Evolutionary conservation across 2,113 vertebrate genomes (phyloP), one percentile per base, ranked within the genome.

Genomic region (Seriola rivoliana): DNA sequence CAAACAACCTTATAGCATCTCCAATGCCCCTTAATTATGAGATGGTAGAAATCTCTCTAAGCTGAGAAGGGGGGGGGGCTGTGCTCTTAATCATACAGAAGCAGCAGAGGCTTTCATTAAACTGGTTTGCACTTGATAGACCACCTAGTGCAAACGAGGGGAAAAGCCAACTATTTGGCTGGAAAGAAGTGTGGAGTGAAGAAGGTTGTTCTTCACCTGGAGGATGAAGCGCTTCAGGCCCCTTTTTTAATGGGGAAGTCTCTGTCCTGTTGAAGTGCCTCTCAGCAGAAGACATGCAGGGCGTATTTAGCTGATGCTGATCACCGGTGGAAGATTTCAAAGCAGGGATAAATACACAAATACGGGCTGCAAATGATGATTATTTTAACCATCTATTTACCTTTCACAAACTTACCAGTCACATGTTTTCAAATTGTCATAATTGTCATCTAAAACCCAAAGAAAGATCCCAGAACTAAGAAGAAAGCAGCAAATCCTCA

Each of bases 101-200:
- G 5, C 73, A 74, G 71, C 0, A 71, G 54, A 69, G 59, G 62
- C 50, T 57, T 54, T 69, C 71, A 70, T 75, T 85, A 54, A 62
- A 34, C 13, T 71, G 38, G 71, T 75, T 70, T 75, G 21, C 52
- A 65, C 57, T 75, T 54, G 34, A 73, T 76, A 54, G 34, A 38
- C 42, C 73, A 25, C 67, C 80, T 44, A 13, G 63, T 3, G 3
- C 57, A 58, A 76, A 59, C 0, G 16, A 58, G 66, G 36, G 42
- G 40, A 52, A 13, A 40, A 46, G 68, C 55, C 8, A 38, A 29
- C 4, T 50, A 19, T 50, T 50, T 52, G 1, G 60, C 21, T 44
- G 17, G 48, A 62, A 36, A 44, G 54, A 79, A 54, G 36, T 10
- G 36, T 67, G 38, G 64, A 75, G 65, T 75, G 8, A 7, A 36